Evolutionary conservation across 2,797 vertebrate genomes (phyloP).

Genomic region (Hozukius guyotensis): DNA sequence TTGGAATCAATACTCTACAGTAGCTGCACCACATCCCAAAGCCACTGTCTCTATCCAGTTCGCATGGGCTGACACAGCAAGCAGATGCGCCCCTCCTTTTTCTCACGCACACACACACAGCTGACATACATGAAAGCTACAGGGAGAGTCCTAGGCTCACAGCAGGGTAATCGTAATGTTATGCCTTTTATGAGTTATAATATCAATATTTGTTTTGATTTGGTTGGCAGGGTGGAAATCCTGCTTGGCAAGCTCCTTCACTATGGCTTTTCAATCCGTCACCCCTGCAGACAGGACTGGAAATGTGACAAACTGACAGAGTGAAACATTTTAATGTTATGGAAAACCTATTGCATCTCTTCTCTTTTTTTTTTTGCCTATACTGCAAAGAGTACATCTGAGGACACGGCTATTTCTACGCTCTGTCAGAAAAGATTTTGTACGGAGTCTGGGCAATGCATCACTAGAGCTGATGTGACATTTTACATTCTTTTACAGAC

Average conservation of each 20-base stretch:
- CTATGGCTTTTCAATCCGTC: slow-evolving; percentile 32
- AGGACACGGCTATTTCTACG: slow-evolving; percentile 17
- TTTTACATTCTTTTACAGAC: slow-evolving; percentile 7
- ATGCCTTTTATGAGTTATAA: slow-evolving; percentile 27
- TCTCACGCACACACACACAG: not conserved
- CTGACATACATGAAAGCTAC: slow-evolving; percentile 21
- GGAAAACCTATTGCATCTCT: slow-evolving; percentile 20
- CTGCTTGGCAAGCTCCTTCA: slow-evolving; percentile 32
- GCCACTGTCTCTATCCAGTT: slow-evolving; percentile 47
- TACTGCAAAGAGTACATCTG: slow-evolving; percentile 25
- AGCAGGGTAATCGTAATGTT: slow-evolving; percentile 37
- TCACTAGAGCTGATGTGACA: slow-evolving; percentile 38
- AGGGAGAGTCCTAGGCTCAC: slow-evolving; percentile 1
- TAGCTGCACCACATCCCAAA: slow-evolving; percentile 59
- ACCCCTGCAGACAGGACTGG: slow-evolving; percentile 11
- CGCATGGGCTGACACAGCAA: slow-evolving; percentile 44
- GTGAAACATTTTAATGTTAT: slow-evolving; percentile 29
- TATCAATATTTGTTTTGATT: slow-evolving; percentile 49
- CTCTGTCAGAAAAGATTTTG: slow-evolving; percentile 30
- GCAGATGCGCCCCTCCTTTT: slow-evolving; percentile 35
- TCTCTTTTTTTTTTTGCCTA: slow-evolving; percentile 9
- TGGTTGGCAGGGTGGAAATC: slow-evolving; percentile 27
- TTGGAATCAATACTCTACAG: slow-evolving; percentile 75
- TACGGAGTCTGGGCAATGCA: not conserved
- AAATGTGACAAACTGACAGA: slow-evolving; percentile 29